Evolutionary conservation across 2,113 vertebrate genomes (phyloP), one percentile per base, ranked within the genome.

Genomic region (Chiloscyllium plagiosum): DNA sequence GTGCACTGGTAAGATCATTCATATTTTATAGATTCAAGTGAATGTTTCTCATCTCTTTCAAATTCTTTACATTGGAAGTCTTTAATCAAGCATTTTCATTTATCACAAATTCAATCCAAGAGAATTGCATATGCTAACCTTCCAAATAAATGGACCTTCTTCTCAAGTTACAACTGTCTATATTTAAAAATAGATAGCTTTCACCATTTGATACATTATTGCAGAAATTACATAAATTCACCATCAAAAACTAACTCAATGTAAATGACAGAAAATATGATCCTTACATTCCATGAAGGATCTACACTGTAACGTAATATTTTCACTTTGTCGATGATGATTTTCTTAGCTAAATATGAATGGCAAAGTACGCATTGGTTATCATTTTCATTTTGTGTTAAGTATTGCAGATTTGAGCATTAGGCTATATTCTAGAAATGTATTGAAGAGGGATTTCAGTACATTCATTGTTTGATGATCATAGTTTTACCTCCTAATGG

Each of bases 381-480:
- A 72, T 52, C 61, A 26, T 29, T 90, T 90, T 52, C 3, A 90
- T 33, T 90, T 90, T 52, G 47, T 22, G 76, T 76, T 72, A 72
- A 52, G 24, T 95, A 47, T 70, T 95, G 15, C 94, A 72, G 69
- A 72, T 95, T 50, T 70, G 68, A 72, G 29, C 22, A 76, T 72
- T 29, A 95, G 72, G 15, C 69, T 26, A 72, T 42, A 93, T 29
- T 68, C 90, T 68, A 89, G 12, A n/a, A 68, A 6, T 94, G 8
- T 37, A 70, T 13, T 94, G 22, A 69, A 94, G 66, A 94, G n/a
- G 42, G 42, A 68, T 26, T 72, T 72, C 24, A 52, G 12, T 72
- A 52, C 68, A 95, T 72, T 95, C 42, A 15, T 33, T 72, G 94
- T 95, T 95, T 95, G 94, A 76, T 52, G 66, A 19, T 47, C 65